These are phyloP conservation scores for Heterotis niloticus DNA, from an alignment of 2,113 vertebrate genomes.

Conservation along the genomic window DNA sequence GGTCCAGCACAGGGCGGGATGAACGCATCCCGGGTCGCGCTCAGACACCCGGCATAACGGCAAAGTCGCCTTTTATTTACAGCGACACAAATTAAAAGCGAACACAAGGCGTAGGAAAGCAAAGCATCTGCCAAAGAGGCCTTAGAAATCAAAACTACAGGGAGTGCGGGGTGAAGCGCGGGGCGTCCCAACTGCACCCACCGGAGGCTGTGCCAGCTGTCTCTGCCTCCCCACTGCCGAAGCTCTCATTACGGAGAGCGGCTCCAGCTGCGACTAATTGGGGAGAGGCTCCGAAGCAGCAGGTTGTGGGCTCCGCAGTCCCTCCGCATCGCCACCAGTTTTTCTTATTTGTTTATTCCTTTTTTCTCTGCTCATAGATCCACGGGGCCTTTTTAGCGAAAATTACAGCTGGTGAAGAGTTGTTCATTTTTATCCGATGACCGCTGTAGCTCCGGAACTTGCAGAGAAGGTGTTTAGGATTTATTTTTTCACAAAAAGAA, in stretches of 20 bases:
- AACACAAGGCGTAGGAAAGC: not conserved
- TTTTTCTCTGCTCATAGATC: not conserved
- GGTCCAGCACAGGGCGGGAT: not conserved
- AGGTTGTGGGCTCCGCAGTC: not conserved
- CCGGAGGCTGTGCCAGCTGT: not conserved
- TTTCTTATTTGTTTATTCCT: not conserved
- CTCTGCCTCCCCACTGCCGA: not conserved
- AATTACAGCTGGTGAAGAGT: too few species aligned
- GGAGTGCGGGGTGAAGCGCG: too few species aligned
- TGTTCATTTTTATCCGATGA: too few species aligned
- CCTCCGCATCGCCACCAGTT: not conserved
- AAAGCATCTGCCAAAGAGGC: not conserved
- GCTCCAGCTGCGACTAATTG: not conserved
- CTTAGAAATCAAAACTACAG: not conserved
- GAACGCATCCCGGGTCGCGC: too few species aligned
- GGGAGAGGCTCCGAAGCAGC: not conserved
- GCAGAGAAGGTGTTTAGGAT: too few species aligned
- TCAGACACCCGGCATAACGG: too few species aligned
- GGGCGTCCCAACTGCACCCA: not conserved
- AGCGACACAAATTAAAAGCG: not conserved
- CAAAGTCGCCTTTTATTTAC: not conserved
- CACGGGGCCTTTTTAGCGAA: too few species aligned
- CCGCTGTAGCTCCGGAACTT: too few species aligned
- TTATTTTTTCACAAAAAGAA: too few species aligned
- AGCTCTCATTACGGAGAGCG: conserved; percentile 1